Conservation (phyloP, 2,113 vertebrate genomes). For the Malurus melanocephalus region DNA sequence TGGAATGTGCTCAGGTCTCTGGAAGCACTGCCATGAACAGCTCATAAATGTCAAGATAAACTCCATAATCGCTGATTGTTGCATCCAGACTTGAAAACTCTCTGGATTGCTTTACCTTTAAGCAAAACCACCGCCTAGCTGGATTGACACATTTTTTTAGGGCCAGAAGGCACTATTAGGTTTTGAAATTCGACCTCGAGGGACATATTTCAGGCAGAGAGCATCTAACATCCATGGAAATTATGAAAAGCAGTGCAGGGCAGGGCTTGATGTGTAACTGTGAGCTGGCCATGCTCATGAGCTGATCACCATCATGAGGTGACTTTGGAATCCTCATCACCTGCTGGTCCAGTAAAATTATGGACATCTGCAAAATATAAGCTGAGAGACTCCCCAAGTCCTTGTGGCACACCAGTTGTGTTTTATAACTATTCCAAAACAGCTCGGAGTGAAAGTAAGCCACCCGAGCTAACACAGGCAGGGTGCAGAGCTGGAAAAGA, state of each 20-base stretch:
- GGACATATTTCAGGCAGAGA: background rate
- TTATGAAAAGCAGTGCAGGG: background rate
- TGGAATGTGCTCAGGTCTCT: background rate
- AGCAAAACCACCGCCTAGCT: background rate
- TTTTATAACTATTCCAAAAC: slow-evolving; percentile 34
- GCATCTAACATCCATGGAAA: background rate
- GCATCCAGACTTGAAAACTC: slow-evolving; percentile 2
- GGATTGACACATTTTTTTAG: slow-evolving; percentile 1
- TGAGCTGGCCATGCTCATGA: background rate
- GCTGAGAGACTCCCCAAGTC: background rate
- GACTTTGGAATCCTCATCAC: slow-evolving; percentile 26
- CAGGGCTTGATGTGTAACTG: background rate
- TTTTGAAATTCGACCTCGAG: background rate
- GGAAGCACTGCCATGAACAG: slow-evolving; percentile 22
- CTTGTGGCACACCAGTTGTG: background rate
- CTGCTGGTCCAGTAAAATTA: slow-evolving; percentile 41
- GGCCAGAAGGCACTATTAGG: background rate
- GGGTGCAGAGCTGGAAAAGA: slow-evolving; percentile 37
- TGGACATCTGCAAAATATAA: slow-evolving; percentile 55
- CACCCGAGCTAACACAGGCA: slow-evolving; percentile 13
- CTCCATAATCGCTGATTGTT: background rate
- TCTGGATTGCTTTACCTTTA: background rate
- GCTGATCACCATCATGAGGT: background rate
- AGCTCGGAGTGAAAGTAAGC: slow-evolving; percentile 38
- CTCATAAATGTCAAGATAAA: slow-evolving; percentile 26